Conservation (phyloP, 2,113 vertebrate species). For the Anhinga anhinga region DNA sequence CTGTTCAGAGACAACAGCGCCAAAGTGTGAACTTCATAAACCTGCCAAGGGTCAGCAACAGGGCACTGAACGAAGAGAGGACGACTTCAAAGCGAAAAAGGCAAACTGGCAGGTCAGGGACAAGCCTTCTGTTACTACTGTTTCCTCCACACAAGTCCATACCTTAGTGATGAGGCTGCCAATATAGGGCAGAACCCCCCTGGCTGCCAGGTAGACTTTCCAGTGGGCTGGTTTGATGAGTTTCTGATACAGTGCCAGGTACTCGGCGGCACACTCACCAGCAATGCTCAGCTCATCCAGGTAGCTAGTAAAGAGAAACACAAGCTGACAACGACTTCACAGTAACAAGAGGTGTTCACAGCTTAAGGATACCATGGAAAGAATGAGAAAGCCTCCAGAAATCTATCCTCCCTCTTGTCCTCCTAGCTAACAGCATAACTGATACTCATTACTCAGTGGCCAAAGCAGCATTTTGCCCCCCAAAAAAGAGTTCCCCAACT, state of each 20-base stretch:
- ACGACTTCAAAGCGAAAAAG: not conserved
- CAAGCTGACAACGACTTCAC: not conserved
- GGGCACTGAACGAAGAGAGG: not conserved
- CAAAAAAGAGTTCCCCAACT: not conserved
- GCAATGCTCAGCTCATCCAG: constrained; percentile 94
- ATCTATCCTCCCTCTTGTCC: not conserved
- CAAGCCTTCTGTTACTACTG: not conserved
- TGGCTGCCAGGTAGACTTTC: constrained; percentile 96
- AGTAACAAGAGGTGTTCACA: not conserved
- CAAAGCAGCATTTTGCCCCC: not conserved
- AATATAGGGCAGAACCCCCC: constrained; percentile 93
- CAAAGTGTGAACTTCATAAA: not conserved
- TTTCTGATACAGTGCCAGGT: constrained; percentile 95
- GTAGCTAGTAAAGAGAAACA: constrained; percentile 78
- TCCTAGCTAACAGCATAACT: not conserved
- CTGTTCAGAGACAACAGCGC: not conserved
- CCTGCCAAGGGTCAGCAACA: not conserved
- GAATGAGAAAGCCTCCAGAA: not conserved
- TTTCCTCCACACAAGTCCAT: not conserved
- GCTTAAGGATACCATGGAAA: not conserved
- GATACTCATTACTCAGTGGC: not conserved
- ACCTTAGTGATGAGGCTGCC: constrained; percentile 99
- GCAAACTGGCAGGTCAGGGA: not conserved
- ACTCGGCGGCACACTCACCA: constrained; percentile 95
- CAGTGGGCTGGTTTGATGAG: constrained; percentile 95